These are phyloP conservation scores for Caenorhabditis sp. DNA, from an alignment of 2,888 invertebrate genomes.

Conservation along the genomic window DNA sequence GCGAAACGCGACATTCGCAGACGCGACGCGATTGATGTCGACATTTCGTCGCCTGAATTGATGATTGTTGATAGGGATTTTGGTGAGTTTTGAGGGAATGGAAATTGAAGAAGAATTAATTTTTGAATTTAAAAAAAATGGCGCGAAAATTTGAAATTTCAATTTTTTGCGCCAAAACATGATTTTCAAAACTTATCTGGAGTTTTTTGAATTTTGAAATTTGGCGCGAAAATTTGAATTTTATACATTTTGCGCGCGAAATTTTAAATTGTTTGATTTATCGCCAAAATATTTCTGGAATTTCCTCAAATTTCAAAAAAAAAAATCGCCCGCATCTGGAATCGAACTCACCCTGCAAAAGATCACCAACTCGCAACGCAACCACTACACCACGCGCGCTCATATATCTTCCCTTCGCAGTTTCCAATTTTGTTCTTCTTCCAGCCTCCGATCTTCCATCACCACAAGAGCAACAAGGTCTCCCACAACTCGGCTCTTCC, in stretches of 20 bases:
- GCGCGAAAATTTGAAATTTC: not conserved
- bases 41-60: slow-evolving; percentile 65
- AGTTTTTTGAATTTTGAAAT: too few species aligned
- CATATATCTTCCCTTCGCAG: too few species aligned
- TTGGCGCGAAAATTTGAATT: too few species aligned
- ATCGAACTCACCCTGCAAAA: too few species aligned
- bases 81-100: slow-evolving; percentile 32
- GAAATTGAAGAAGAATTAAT: not conserved
- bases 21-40: slow-evolving; percentile 61
- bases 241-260: too few species aligned
- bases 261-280: too few species aligned
- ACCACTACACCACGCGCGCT: too few species aligned
- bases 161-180: not conserved
- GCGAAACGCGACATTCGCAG: slow-evolving; percentile 43
- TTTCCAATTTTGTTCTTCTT: not conserved
- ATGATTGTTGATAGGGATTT: slow-evolving; percentile 64
- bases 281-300: too few species aligned
- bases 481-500: not conserved
- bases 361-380: too few species aligned
- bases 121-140: not conserved
- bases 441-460: slow-evolving; percentile 35
- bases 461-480: slow-evolving; percentile 29
- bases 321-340: too few species aligned
- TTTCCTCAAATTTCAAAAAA: too few species aligned
- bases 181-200: too few species aligned